Percentiles rank a stretch among this genome's conserved stretches.
phyloP scores from a whole-genome alignment of 2,888 invertebrate species.

The Caenorhabditis drosophilae region DNA sequence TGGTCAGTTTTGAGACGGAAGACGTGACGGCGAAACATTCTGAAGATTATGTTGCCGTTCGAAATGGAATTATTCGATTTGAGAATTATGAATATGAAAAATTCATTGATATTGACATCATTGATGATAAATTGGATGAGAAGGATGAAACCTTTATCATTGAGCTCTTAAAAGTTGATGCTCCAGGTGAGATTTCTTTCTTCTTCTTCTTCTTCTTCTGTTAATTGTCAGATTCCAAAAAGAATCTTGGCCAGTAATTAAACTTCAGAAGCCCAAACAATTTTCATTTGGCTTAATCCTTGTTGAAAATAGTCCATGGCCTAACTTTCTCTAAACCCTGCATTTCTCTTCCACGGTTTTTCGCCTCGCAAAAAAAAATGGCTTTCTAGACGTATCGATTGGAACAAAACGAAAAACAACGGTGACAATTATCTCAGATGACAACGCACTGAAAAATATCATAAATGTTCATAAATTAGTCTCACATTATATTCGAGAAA shows the following conservation, averaged over 20 bases:
- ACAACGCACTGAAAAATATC: constrained; percentile 69
- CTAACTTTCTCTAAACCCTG: too few relatives aligned
- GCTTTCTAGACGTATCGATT: constrained; percentile 72
- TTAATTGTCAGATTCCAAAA: too few relatives aligned
- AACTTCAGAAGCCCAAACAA: too few relatives aligned
- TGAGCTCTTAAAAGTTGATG: constrained; percentile 63
- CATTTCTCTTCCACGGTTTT: too few relatives aligned
- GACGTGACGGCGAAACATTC: constrained; percentile 74
- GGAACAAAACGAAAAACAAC: constrained; percentile 70
- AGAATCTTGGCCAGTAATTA: too few relatives aligned
- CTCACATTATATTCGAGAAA: constrained; percentile 47
- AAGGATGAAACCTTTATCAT: constrained; percentile 76
- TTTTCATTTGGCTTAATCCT: too few relatives aligned
- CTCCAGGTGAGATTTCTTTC: too few relatives aligned
- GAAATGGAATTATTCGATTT: constrained; percentile 33
- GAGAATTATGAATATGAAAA: constrained; percentile 72
- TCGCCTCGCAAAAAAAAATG: too few relatives aligned
- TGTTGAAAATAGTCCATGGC: too few relatives aligned
- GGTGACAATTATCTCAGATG: constrained; percentile 74
- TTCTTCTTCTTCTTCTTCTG: too few relatives aligned
- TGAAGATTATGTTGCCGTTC: constrained; percentile 71
- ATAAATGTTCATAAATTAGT: constrained; percentile 51
- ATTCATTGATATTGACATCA: constrained; percentile 73
- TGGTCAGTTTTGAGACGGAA: constrained; percentile 73
- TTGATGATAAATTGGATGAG: constrained; percentile 74